Base-by-base conservation (phyloP, 2,888 invertebrate genomes). In the Orthosia gothica region DNA sequence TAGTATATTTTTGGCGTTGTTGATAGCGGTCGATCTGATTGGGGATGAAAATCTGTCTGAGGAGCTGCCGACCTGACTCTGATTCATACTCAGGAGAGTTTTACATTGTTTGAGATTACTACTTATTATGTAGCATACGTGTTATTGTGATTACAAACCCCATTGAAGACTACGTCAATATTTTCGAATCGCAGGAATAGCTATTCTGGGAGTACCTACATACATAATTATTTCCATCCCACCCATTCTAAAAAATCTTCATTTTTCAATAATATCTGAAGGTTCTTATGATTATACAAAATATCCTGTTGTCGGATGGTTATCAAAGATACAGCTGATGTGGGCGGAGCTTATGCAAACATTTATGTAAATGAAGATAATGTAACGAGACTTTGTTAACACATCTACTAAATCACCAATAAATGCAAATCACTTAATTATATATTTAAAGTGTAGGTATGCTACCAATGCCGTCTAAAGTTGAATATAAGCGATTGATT, bases 391-490 rank as follows among this genome's bases (percentile, higher is more conserved):
- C 59, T 66, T 75, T 65, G 68, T 75, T 55, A 66, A 68, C 58
- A 62, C 45, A 73, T 13, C 54, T 59, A 70, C 63, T 78, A 68
- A 82, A 70, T 71, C 70, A 78, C 57, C 45, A 76, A 52, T 59
- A 55, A 63, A 58, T 73, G 81, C 13, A 67, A 81, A 83, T 79
- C 45, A 78, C 59, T 57, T 70, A 58, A 58, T 66, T 63, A 66
- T 75, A 49, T 40, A 69, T 69, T 77, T 65, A 61, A 70, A 64
- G 49, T 68, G 47, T 68, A 57, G 59, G 67, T 68, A 57, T 70
- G 40, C 16, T 55, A 57, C 50, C n/a, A 67, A 81, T 82, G 59
- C 23, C 70, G 13, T 61, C 32, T 58, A 11, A 58, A 52, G n/a
- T 52, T 54, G 4, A 63, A 66, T 20, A 47, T 65, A 45, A 18